Evolutionary conservation across 2,888 invertebrate species (phyloP), one percentile per base, ranked within the genome.

Genomic region (Leuctra nigra): DNA sequence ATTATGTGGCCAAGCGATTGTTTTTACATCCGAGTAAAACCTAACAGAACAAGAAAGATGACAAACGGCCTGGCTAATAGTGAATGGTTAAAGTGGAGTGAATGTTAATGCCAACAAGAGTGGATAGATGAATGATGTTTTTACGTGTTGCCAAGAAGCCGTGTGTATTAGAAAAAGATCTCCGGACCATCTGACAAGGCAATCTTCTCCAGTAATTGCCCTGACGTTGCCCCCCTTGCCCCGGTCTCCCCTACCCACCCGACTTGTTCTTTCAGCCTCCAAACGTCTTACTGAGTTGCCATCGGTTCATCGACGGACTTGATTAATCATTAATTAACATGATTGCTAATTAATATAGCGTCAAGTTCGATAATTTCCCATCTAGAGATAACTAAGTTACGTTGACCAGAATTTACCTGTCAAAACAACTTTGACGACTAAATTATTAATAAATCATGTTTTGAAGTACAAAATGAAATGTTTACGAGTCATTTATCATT

Each of bases 341-440:
- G 48, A 48, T 48, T 48, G 33, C 29, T 48, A 48, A 48, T 48
- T 48, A 48, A 48, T 33, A 48, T 18, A n/a, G 29, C n/a, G 29
- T 48, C 48, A 41, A 20, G 20, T n/a, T n/a, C n/a, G n/a, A n/a
- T n/a, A n/a, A n/a, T n/a, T n/a, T n/a, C n/a, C n/a, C n/a, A n/a
- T n/a, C n/a, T n/a, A n/a, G n/a, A n/a, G n/a, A n/a, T n/a, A n/a
- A n/a, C n/a, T n/a, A n/a, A n/a, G n/a, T n/a, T n/a, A n/a, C n/a
- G n/a, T n/a, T n/a, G n/a, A n/a, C n/a, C n/a, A n/a, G n/a, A n/a
- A n/a, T n/a, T n/a, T n/a, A n/a, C n/a, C n/a, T n/a, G n/a, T n/a
- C n/a, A n/a, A n/a, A n/a, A n/a, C n/a, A n/a, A n/a, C n/a, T n/a
- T n/a, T n/a, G n/a, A n/a, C n/a, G n/a, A n/a, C n/a, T n/a, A n/a